A percentile compares a stretch with the other conserved stretches of the same genome.
Conservation (phyloP, 2,113 vertebrate genomes). For the Sapajus apella region DNA sequence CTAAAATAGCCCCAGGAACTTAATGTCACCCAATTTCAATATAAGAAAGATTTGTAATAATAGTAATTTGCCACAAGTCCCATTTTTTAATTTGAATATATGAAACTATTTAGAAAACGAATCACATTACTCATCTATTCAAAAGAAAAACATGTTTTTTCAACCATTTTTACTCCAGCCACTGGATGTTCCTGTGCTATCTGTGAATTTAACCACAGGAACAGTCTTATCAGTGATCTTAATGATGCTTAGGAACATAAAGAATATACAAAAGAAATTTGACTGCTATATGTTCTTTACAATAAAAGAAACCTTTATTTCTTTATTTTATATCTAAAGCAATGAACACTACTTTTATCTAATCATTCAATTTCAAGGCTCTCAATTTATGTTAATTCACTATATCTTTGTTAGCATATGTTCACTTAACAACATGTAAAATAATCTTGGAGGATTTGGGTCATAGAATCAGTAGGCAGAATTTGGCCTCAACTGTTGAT, state of each 20-base stretch:
- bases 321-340: not conserved
- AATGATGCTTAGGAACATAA: not conserved
- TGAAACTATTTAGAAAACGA: not conserved
- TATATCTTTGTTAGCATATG: not conserved
- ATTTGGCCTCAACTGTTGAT: not conserved
- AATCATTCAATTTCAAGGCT: not conserved
- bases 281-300: not conserved
- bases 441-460: not conserved
- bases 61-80: not conserved
- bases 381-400: not conserved
- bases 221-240: not conserved
- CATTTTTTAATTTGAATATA: not conserved
- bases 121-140: not conserved
- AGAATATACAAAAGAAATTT: not conserved
- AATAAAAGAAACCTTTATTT: not conserved
- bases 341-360: not conserved
- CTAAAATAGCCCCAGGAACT: not conserved
- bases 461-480: not conserved
- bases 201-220: not conserved
- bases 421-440: not conserved
- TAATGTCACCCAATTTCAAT: not conserved
- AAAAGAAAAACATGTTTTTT: not conserved
- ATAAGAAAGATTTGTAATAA: not conserved
- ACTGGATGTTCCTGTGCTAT: not conserved
- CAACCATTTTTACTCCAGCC: not conserved